Percentiles rank a stretch among this genome's conserved stretches.
Conservation (phyloP, 1,140 invertebrate species). For the Meloidogyne floridensis region DNA sequence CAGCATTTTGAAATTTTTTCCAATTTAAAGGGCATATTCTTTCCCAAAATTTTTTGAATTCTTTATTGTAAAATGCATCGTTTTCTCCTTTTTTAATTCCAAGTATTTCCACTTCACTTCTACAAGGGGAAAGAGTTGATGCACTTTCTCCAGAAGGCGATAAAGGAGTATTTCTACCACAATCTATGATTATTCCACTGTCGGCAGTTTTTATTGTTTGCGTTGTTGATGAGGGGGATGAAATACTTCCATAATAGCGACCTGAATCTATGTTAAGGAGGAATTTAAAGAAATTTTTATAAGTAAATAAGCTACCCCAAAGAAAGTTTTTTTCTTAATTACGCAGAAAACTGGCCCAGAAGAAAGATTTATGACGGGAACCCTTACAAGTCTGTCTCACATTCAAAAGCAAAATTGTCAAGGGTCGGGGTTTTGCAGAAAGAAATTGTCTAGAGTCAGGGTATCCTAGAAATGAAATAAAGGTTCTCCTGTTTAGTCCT, state of each 20-base stretch:
- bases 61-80: conserved; percentile 34
- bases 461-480: too few species aligned
- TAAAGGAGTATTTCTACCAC: background rate
- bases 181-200: background rate
- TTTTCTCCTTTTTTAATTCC: conserved; percentile 6
- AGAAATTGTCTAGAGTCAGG: too few species aligned
- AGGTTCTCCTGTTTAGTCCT: too few species aligned
- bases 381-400: too few species aligned
- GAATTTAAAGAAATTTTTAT: too few species aligned
- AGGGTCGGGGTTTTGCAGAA: too few species aligned
- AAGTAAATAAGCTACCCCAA: too few species aligned
- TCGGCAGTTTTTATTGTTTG: background rate
- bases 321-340: too few species aligned
- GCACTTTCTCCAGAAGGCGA: background rate
- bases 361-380: too few species aligned
- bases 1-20: conserved; percentile 17
- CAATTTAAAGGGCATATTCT: conserved; percentile 2
- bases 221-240: background rate
- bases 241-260: background rate
- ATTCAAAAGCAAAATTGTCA: too few species aligned
- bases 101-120: background rate
- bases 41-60: background rate
- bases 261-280: background rate
- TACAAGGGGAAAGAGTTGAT: background rate
- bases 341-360: too few species aligned